Evolutionary conservation across 2,797 vertebrate species (phyloP).

Genomic region (Decapterus maruadsi): DNA sequence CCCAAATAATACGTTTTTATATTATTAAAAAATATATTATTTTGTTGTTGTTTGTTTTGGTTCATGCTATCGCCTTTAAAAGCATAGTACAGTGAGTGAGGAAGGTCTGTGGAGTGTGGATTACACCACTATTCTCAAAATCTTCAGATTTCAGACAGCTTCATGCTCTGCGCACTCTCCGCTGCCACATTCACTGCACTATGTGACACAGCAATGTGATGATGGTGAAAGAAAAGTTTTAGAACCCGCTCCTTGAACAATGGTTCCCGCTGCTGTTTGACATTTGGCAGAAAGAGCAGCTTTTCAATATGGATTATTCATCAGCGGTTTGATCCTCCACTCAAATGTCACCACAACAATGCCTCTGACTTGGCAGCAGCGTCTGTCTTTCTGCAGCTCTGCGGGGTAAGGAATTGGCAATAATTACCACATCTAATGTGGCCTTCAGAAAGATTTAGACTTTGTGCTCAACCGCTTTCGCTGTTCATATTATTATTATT

Average conservation of each 20-base stretch:
- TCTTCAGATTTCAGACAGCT: slow-evolving; percentile 13
- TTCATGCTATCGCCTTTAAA: neutral
- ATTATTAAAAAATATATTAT: too few relatives aligned
- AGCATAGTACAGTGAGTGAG: neutral
- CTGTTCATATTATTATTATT: slow-evolving; percentile 39
- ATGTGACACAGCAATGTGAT: slow-evolving; percentile 49
- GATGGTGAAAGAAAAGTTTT: slow-evolving; percentile 62
- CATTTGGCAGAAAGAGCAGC: slow-evolving; percentile 80
- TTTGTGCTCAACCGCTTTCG: slow-evolving; percentile 38
- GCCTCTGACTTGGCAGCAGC: slow-evolving; percentile 66
- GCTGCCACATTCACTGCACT: slow-evolving; percentile 22
- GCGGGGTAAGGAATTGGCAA: slow-evolving; percentile 62
- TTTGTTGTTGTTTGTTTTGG: neutral
- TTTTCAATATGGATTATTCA: slow-evolving; percentile 82
- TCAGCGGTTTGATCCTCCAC: slow-evolving; percentile 72
- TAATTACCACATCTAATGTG: slow-evolving; percentile 65
- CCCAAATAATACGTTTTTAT: too few relatives aligned
- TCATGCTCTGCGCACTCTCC: slow-evolving; percentile 7
- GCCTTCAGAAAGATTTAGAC: slow-evolving; percentile 59
- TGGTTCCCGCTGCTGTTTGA: slow-evolving; percentile 74
- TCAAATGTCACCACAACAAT: slow-evolving; percentile 82
- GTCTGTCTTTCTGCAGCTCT: slow-evolving; percentile 65
- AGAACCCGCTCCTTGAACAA: slow-evolving; percentile 60
- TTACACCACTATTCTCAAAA: neutral
- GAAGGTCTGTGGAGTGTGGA: neutral